phyloP scores from a whole-genome alignment of 2,113 vertebrate species.

The Mionectes macconnelli region DNA sequence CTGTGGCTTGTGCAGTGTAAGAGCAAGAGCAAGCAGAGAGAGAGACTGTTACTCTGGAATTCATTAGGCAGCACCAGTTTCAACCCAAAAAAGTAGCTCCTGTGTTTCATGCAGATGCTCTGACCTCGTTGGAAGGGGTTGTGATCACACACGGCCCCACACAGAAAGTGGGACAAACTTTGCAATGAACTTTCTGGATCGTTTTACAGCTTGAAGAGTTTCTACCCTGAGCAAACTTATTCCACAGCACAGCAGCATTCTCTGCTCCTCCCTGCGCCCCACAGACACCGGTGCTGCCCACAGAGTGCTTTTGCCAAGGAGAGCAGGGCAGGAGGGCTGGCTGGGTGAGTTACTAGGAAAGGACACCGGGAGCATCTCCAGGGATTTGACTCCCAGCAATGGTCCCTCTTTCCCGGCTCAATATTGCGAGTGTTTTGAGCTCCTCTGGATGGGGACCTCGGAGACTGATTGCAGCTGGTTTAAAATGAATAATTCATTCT shows the following conservation, averaged over 20 bases:
- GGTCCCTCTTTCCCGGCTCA: not conserved
- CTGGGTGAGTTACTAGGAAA: not conserved
- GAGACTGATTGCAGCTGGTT: not conserved
- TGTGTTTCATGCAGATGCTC: too few species aligned
- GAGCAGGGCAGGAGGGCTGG: rapidly evolving
- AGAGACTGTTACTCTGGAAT: not conserved
- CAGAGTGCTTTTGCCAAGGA: rapidly evolving
- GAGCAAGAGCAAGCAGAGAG: not conserved
- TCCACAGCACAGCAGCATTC: not conserved
- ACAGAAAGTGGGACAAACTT: not conserved
- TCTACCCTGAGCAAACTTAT: not conserved
- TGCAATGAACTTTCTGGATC: not conserved
- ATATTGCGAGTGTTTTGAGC: not conserved
- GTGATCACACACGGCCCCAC: rapidly evolving
- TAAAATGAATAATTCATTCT: constrained; percentile 49
- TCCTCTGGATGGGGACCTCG: not conserved
- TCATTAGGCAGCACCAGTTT: not conserved
- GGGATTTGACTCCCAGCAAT: not conserved
- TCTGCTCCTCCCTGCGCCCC: not conserved
- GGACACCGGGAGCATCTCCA: not conserved
- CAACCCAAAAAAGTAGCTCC: not conserved
- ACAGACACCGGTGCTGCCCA: rapidly evolving
- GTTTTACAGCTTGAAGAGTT: not conserved
- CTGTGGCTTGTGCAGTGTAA: not conserved
- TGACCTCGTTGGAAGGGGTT: too few species aligned